A percentile compares a stretch with the other conserved stretches of the same genome.
phyloP scores from a whole-genome alignment of 2,113 vertebrate genomes.

The Barbus barbus region DNA sequence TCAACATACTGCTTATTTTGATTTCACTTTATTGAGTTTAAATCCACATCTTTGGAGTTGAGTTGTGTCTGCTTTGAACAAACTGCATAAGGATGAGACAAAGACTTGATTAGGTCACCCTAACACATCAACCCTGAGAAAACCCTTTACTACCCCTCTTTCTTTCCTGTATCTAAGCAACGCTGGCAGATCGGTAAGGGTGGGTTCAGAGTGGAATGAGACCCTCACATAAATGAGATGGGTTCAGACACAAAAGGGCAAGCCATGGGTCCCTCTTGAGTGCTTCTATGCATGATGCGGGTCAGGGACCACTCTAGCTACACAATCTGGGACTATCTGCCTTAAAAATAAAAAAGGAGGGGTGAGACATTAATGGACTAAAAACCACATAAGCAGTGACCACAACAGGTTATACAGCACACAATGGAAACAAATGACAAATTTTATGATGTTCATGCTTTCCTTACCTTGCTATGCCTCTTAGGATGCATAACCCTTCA shows the following conservation, averaged over 20 bases:
- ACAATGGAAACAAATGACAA: neutral
- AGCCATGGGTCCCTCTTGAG: slow-evolving; percentile 24
- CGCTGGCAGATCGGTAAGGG: slow-evolving; percentile 49
- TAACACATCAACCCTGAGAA: slow-evolving; percentile 35
- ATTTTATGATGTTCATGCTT: neutral
- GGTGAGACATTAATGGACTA: neutral
- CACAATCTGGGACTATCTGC: slow-evolving; percentile 3
- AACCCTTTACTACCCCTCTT: slow-evolving; percentile 36
- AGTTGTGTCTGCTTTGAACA: neutral
- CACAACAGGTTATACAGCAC: slow-evolving; percentile 30
- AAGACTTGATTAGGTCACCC: slow-evolving; percentile 35
- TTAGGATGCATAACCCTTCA: slow-evolving; percentile 10
- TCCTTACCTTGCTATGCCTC: slow-evolving; percentile 41
- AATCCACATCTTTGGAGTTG: neutral
- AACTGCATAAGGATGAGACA: slow-evolving; percentile 1
- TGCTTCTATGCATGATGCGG: slow-evolving; percentile 8
- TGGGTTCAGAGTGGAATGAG: slow-evolving; percentile 45
- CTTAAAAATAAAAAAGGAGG: neutral
- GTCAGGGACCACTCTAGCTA: slow-evolving; percentile 18
- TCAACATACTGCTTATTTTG: neutral
- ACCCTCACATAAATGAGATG: slow-evolving; percentile 52
- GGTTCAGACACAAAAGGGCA: slow-evolving; percentile 43
- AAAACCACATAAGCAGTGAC: slow-evolving; percentile 1
- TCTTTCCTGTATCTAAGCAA: slow-evolving; percentile 59
- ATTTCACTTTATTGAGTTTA: slow-evolving; percentile 1